A percentile compares a stretch with the other conserved stretches of the same genome.
These are phyloP conservation scores for Gallinago nigripennis DNA, from an alignment of 2,797 vertebrate species.

Conservation along the genomic window DNA sequence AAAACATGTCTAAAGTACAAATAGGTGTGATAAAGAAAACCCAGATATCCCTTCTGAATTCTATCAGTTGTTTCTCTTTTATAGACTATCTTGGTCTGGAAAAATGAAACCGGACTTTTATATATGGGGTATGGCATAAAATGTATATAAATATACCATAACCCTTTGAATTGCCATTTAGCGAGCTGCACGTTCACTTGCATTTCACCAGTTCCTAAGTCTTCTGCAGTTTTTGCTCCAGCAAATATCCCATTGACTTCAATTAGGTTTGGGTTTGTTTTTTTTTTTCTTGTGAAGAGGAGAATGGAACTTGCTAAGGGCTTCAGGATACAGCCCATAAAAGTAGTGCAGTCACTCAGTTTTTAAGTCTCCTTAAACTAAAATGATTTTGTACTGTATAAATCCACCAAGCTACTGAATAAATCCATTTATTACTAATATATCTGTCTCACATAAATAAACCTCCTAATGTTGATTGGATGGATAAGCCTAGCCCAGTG, in stretches of 20 bases:
- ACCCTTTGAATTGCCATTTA: not conserved
- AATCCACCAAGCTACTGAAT: constrained; percentile 69
- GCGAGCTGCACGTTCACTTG: not conserved
- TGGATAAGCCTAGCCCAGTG: constrained; percentile 39
- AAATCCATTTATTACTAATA: constrained; percentile 73
- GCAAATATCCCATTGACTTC: not conserved
- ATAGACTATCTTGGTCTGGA: constrained; percentile 3
- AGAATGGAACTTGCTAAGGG: not conserved
- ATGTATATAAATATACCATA: not conserved
- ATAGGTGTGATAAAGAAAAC: constrained; percentile 67
- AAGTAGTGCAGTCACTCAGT: not conserved
- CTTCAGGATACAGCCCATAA: not conserved
- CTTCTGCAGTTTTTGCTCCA: not conserved
- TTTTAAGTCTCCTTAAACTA: constrained; percentile 21
- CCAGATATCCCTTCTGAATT: constrained; percentile 48
- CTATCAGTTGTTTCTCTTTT: constrained; percentile 25
- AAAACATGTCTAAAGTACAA: constrained; percentile 59
- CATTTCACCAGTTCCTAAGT: not conserved
- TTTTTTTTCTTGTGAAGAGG: not conserved
- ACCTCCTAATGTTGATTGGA: constrained; percentile 71
- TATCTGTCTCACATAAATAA: constrained; percentile 65
- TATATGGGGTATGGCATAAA: not conserved
- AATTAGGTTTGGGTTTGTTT: not conserved
- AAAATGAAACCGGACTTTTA: not conserved
- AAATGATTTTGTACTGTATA: constrained; percentile 23